Evolutionary conservation across 2,888 invertebrate genomes (phyloP).

Genomic region (Coecobrya sp.): DNA sequence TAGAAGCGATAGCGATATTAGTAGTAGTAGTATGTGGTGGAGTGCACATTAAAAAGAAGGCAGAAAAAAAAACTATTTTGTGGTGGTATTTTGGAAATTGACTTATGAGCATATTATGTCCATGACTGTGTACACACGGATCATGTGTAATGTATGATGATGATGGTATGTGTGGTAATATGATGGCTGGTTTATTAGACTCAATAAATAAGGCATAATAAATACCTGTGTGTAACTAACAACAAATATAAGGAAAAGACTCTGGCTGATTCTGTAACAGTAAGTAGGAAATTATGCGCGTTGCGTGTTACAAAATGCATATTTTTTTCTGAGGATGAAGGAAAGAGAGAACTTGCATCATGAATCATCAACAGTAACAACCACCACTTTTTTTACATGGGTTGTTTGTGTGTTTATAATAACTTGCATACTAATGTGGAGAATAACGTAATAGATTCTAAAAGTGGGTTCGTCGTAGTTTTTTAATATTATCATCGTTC

Average conservation of each 20-base stretch:
- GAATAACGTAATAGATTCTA: constrained; percentile 31
- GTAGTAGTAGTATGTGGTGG: not conserved
- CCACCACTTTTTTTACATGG: constrained; percentile 51
- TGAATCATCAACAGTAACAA: constrained; percentile 78
- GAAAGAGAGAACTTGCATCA: constrained; percentile 56
- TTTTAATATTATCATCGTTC: constrained; percentile 7
- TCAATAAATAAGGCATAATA: constrained; percentile 76
- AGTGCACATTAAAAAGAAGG: constrained; percentile 9
- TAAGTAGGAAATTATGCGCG: not conserved
- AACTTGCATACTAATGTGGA: constrained; percentile 51
- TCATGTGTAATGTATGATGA: constrained; percentile 15
- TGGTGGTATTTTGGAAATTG: constrained; percentile 67
- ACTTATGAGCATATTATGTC: constrained; percentile 76
- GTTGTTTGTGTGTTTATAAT: constrained; percentile 51
- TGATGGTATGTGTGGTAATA: constrained; percentile 41
- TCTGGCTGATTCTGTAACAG: constrained; percentile 9
- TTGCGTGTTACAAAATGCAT: constrained; percentile 34
- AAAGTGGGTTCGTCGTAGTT: constrained; percentile 50
- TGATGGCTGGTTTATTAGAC: constrained; percentile 61
- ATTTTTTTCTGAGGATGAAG: not conserved
- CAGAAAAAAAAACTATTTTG: not conserved
- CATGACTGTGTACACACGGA: constrained; percentile 68
- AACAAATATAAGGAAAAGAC: constrained; percentile 5
- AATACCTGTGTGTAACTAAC: constrained; percentile 58
- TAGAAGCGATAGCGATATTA: constrained; percentile 11